phyloP scores from a whole-genome alignment of 1,140 invertebrate genomes.

The Lasioglossum baleicum region DNA sequence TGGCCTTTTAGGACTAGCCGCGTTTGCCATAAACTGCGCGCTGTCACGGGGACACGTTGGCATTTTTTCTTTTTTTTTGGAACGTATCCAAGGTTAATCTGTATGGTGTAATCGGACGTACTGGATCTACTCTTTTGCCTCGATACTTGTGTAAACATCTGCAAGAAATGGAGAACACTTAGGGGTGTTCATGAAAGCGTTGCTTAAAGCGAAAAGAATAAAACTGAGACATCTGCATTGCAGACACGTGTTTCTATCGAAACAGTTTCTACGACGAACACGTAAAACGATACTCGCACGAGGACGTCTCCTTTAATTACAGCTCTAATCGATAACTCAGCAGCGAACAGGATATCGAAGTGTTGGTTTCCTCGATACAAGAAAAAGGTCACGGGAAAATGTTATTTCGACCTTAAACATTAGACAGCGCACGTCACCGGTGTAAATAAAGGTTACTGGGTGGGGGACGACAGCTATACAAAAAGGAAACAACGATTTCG shows the following conservation, averaged over 20 bases:
- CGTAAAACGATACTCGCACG: background rate
- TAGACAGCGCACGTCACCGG: background rate
- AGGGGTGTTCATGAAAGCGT: too few species aligned
- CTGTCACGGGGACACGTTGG: background rate
- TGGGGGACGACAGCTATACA: background rate
- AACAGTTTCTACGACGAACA: background rate
- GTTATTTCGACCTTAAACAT: background rate
- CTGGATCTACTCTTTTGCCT: too few species aligned
- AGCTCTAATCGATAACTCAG: constrained; percentile 20
- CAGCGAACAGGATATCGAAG: constrained; percentile 26
- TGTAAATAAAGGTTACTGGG: background rate
- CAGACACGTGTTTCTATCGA: too few species aligned
- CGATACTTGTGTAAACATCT: too few species aligned
- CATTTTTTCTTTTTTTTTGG: constrained; percentile 13
- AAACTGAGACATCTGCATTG: too few species aligned
- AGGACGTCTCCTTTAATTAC: background rate
- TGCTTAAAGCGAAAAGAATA: too few species aligned
- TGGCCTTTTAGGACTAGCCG: constrained; percentile 48
- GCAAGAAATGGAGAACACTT: too few species aligned
- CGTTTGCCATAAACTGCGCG: constrained; percentile 1
- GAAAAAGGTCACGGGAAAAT: constrained; percentile 6
- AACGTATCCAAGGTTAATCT: constrained; percentile 29
- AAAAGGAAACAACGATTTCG: background rate
- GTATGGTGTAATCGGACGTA: constrained; percentile 6
- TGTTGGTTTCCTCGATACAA: constrained; percentile 39